Conservation (phyloP, 2,113 vertebrate genomes). For the Baryphthengus martii region DNA sequence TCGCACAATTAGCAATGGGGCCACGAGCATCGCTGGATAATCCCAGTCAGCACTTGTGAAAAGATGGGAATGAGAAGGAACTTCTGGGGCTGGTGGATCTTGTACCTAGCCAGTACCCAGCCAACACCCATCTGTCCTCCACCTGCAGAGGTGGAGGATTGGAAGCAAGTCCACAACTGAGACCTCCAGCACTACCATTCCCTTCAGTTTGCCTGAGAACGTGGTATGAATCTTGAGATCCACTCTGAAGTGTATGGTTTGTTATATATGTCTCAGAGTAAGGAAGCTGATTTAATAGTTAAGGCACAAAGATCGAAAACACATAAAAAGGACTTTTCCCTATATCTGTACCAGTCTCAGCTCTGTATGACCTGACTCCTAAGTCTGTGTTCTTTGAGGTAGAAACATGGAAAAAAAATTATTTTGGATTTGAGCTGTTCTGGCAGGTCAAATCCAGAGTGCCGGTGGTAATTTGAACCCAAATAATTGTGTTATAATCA, state of each 20-base stretch:
- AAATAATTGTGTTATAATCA: not conserved
- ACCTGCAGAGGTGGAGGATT: not conserved
- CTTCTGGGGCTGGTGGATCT: not conserved
- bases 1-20: accelerated
- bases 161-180: too few relatives aligned
- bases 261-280: not conserved
- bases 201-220: not conserved
- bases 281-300: not conserved
- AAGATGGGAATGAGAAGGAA: not conserved
- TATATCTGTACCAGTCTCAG: not conserved
- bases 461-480: not conserved
- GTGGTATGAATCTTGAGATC: not conserved
- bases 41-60: not conserved
- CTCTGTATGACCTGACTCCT: accelerated
- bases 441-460: not conserved
- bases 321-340: not conserved
- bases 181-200: not conserved
- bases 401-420: not conserved
- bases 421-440: not conserved
- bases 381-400: not conserved
- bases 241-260: accelerated
- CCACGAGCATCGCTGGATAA: not conserved
- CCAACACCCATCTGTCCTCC: not conserved
- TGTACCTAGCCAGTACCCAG: not conserved
- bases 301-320: not conserved